Evolutionary conservation across 1,140 invertebrate species (phyloP).

Genomic region (Alviniconcha marisindica): DNA sequence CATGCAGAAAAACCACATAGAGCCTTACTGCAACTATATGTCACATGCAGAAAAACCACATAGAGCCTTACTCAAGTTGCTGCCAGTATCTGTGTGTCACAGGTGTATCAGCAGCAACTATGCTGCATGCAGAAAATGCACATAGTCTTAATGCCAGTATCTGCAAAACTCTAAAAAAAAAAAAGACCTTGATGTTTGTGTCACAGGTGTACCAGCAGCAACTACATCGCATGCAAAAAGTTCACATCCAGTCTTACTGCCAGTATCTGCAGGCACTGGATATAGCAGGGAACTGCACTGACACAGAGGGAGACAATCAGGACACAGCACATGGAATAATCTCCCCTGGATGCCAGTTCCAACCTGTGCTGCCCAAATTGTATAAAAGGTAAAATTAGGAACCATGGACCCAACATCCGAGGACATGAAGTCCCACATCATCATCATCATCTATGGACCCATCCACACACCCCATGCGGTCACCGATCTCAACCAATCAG

Average conservation of each 20-base stretch:
- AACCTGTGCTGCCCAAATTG: slow-evolving; percentile 48
- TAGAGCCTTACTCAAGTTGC: too few relatives aligned
- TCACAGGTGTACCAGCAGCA: slow-evolving; percentile 31
- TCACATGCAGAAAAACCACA: too few relatives aligned
- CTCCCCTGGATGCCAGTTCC: slow-evolving; percentile 49
- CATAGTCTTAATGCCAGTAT: slow-evolving; percentile 53
- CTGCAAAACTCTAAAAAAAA: too few relatives aligned
- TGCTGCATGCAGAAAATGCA: slow-evolving; percentile 24
- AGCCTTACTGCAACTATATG: too few relatives aligned
- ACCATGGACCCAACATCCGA: too few relatives aligned
- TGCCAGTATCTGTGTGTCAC: too few relatives aligned
- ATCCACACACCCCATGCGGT: too few relatives aligned
- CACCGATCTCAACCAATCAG: too few relatives aligned
- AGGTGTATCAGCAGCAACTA: slow-evolving; percentile 31
- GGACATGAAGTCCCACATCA: too few relatives aligned
- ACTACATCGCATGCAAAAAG: slow-evolving; percentile 11
- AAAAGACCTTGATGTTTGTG: background rate
- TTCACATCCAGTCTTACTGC: slow-evolving; percentile 51
- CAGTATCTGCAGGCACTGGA: slow-evolving; percentile 52
- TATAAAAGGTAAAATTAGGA: slow-evolving; percentile 41
- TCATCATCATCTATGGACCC: too few relatives aligned
- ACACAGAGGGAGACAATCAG: slow-evolving; percentile 31
- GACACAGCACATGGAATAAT: slow-evolving; percentile 34
- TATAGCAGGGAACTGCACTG: slow-evolving; percentile 34
- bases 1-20: too few relatives aligned